Percentiles rank a stretch among this genome's conserved stretches.
Conservation (phyloP, 2,888 invertebrate genomes). For the Trichacis sp. region DNA sequence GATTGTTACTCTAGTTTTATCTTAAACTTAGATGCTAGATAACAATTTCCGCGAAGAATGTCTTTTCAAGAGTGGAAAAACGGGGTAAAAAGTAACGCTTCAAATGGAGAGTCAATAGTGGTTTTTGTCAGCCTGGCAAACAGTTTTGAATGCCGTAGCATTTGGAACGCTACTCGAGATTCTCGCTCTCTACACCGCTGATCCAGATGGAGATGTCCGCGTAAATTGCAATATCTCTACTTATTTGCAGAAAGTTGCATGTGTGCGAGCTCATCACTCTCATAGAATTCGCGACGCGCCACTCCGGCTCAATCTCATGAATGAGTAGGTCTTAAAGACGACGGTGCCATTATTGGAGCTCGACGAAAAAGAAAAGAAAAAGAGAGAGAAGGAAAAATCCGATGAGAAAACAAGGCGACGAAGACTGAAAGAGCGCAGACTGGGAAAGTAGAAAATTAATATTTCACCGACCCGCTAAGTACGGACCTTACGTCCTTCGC, state of each 20-base stretch:
- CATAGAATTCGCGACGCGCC: constrained; percentile 12
- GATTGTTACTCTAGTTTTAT: too few species aligned
- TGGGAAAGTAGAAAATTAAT: constrained; percentile 40
- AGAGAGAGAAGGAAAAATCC: constrained; percentile 23
- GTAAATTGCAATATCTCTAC: constrained; percentile 16
- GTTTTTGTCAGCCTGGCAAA: not conserved
- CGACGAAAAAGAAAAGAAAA: not conserved
- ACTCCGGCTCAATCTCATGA: constrained; percentile 34
- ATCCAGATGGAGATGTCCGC: constrained; percentile 13
- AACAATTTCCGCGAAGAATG: not conserved
- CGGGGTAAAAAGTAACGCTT: not conserved
- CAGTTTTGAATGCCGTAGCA: not conserved
- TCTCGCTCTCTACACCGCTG: not conserved
- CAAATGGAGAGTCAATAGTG: constrained; percentile 2
- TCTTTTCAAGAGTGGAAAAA: not conserved
- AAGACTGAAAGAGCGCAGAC: constrained; percentile 22
- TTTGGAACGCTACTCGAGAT: not conserved
- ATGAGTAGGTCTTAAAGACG: constrained; percentile 33
- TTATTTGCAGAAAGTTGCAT: constrained; percentile 14
- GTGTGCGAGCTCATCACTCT: constrained; percentile 27
- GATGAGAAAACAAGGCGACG: constrained; percentile 35
- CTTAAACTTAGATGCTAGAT: not conserved
- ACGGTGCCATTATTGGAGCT: constrained; percentile 30
- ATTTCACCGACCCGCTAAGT: constrained; percentile 4
- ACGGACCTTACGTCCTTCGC: constrained; percentile 4